Evolutionary conservation across 2,797 vertebrate species (phyloP), one percentile per base, ranked within the genome.

Genomic region (Mionectes olivaceus): DNA sequence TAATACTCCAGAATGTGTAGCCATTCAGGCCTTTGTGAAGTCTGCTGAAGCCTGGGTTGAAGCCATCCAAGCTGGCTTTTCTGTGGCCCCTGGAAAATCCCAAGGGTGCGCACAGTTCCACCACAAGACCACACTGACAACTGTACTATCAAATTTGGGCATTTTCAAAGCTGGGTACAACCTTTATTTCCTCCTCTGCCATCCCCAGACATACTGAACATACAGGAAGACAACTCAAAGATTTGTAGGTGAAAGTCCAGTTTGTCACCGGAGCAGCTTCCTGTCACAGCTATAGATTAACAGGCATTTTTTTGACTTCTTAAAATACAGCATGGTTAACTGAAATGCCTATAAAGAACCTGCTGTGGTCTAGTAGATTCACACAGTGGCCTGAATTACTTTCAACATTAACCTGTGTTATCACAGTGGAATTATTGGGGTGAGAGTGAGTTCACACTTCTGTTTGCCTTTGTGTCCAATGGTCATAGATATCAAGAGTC

Each of bases 341-440:
- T 87, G 43, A 73, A 87, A 91, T 55, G 52, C 23, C 68, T 67
- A 53, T 70, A 53, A 90, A 93, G 73, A 65, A 78, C 32, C 13
- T 49, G 67, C 55, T 69, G 52, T 41, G 63, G 77, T 86, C 81
- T 59, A 47, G 61, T 60, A 83, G 50, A 82, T 75, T 88, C 63
- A 93, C 33, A 71, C 19, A 88, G 81, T 87, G 80, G 89, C 80
- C 89, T 87, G 75, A 94, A 95, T 95, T 89, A 87, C 93, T 94
- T 96, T 95, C 93, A 85, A 37, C 61, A 91, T 83, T 92, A 95
- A 95, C 78, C 79, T 90, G 37, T 94, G 79, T 91, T 95, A 93
- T 75, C 75, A 49, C 81, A 74, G 73, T 50, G 81, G 81, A 96
- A 87, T 84, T 96, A 93, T 33, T 78, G 50, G 61, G 67, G 89